Evolutionary conservation across 1,140 invertebrate species (phyloP), one percentile per base, ranked within the genome.

Genomic region (Steinernema feltiae): DNA sequence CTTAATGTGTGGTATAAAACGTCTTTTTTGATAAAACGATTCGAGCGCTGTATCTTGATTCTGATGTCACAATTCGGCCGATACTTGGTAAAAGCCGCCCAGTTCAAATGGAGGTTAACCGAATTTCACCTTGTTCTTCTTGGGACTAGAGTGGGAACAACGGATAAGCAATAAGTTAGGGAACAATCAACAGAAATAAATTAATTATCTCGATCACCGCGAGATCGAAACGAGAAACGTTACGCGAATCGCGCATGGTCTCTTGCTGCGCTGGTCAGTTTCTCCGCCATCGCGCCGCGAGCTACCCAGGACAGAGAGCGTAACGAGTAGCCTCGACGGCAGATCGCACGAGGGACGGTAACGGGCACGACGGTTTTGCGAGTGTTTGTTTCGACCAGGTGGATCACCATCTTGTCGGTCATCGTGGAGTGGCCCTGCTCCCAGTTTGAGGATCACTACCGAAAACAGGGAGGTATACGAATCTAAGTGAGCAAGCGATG

Each of bases 341-440:
- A 82, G 29, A 82, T 75, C 24, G 79, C 63, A 1, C 82, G 76
- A 1, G 81, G 81, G 30, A 82, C 72, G 69, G 72, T 82, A 17
- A 82, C 69, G 27, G 81, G 81, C 18, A 82, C 70, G 7, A 82
- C 80, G n/a, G 35, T 24, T 27, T 81, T 81, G 0, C 70, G 71
- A 0, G 81, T 83, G 48, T 82, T 83, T 21, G 76, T 79, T 30
- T 82, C 79, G 17, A 82, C 69, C 30, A 83, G 30, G 18, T 83
- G 76, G 0, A 83, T 30, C n/a, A 69, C 79, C 82, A 83, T 79
- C 73, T 82, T 82, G 53, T 82, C 82, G 18, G 27, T 70, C 80
- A 82, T 82, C n/a, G 81, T 83, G 17, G 79, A 81, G 32, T 82
- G 80, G 7, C 81, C 81, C 69, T 46, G 48, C 17, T 79, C 75